These are phyloP conservation scores for Paratrypauchen microcephalus DNA, from an alignment of 2,797 vertebrate species.

Conservation along the genomic window DNA sequence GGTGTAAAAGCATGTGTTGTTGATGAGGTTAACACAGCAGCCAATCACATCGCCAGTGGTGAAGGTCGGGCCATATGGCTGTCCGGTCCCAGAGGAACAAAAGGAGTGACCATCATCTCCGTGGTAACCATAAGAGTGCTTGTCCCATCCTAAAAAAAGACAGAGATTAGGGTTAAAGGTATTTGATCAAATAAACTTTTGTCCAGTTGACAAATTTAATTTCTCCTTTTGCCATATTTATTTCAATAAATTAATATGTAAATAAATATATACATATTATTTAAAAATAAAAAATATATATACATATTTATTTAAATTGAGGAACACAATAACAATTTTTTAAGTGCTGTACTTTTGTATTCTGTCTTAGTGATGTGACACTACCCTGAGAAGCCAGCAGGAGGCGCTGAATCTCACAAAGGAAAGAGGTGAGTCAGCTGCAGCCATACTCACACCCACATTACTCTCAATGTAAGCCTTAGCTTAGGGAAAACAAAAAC, in stretches of 20 bases:
- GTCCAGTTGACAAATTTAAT: too few species aligned
- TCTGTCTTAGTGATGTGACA: slow-evolving; percentile 14
- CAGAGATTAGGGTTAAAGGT: slow-evolving; percentile 45
- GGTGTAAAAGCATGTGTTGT: slow-evolving; percentile 99
- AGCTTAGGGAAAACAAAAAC: not conserved
- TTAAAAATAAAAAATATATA: too few species aligned
- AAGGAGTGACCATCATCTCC: slow-evolving; percentile 98
- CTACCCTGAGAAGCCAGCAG: slow-evolving; percentile 44
- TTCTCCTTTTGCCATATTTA: too few species aligned
- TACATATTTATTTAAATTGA: too few species aligned
- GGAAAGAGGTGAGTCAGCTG: slow-evolving; percentile 64
- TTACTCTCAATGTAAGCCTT: not conserved
- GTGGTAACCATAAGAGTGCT: slow-evolving; percentile 99
- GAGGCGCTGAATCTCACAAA: slow-evolving; percentile 36
- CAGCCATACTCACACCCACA: not conserved
- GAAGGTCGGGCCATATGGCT: slow-evolving; percentile 97
- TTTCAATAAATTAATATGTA: too few species aligned
- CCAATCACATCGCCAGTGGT: slow-evolving; percentile 98
- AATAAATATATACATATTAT: too few species aligned
- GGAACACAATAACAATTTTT: too few species aligned
- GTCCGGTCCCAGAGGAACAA: slow-evolving; percentile 98
- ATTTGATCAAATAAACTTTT: too few species aligned
- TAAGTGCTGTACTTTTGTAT: not conserved
- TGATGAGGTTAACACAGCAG: slow-evolving; percentile 99
- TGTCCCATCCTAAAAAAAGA: slow-evolving; percentile 91